Evolutionary conservation across 2,888 invertebrate genomes (phyloP).

Genomic region (Pomacea canaliculata): DNA sequence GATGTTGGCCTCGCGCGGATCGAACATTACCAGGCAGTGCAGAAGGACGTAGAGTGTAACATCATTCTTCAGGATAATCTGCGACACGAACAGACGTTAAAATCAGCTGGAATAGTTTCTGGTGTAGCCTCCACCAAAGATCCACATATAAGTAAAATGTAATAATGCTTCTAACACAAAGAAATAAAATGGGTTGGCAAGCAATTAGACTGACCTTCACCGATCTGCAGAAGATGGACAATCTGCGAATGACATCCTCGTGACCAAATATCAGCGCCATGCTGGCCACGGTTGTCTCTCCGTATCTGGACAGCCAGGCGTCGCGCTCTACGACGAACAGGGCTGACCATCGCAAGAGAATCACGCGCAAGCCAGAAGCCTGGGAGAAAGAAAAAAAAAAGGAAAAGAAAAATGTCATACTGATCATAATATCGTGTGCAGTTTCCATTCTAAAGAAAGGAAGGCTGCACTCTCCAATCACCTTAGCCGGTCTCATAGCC

Average conservation of each 20-base stretch:
- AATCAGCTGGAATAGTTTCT: no score
- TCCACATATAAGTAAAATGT: no score
- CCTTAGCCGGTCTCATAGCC: no score
- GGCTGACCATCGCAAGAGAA: slow-evolving; percentile 92
- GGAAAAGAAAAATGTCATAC: background rate
- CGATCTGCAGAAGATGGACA: slow-evolving; percentile 60
- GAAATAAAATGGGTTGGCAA: no score
- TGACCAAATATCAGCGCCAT: slow-evolving; percentile 45
- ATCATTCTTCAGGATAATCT: slow-evolving; percentile 78
- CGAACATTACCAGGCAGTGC: slow-evolving; percentile 23
- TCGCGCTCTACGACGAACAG: slow-evolving; percentile 90
- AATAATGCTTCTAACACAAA: no score
- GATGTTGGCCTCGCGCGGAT: slow-evolving; percentile 9
- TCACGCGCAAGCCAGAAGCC: slow-evolving; percentile 73
- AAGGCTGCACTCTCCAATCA: no score
- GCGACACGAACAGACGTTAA: no score
- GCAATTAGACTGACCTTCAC: slow-evolving; percentile 40
- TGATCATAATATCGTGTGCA: no score
- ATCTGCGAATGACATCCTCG: slow-evolving; percentile 60
- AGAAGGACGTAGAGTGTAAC: slow-evolving; percentile 87
- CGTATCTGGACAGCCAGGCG: slow-evolving; percentile 82
- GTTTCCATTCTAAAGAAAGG: no score
- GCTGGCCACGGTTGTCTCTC: slow-evolving; percentile 85
- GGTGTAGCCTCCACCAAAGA: no score
- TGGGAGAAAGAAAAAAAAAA: background rate